Conservation (phyloP, 1,140 invertebrate species). For the Heliconius nattereri region DNA sequence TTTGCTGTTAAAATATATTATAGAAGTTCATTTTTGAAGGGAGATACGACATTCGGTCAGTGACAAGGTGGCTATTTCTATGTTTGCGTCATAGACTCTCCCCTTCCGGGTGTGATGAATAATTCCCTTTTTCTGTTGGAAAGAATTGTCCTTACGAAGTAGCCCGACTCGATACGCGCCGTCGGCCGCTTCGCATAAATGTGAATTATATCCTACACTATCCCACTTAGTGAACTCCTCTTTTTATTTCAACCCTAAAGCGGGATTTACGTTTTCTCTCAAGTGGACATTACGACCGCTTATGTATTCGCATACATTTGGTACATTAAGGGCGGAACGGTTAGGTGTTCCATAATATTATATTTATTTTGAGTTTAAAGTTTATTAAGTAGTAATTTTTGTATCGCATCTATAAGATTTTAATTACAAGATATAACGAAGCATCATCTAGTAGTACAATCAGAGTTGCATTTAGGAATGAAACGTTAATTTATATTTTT, state of each 20-base stretch:
- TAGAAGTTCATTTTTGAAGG: background rate
- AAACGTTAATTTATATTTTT: background rate
- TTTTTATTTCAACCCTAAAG: constrained; percentile 73
- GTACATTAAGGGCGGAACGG: constrained; percentile 39
- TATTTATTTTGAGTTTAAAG: background rate
- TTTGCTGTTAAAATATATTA: constrained; percentile 23
- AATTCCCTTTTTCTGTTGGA: constrained; percentile 78
- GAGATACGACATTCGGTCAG: constrained; percentile 38
- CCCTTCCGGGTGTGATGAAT: constrained; percentile 81
- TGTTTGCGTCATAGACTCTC: constrained; percentile 79
- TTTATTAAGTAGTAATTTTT: background rate
- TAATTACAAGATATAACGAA: too few relatives aligned
- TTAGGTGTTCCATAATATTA: constrained; percentile 6
- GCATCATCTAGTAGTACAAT: too few relatives aligned
- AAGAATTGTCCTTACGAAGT: constrained; percentile 78
- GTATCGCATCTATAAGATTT: background rate
- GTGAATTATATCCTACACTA: constrained; percentile 75
- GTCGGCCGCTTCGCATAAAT: constrained; percentile 72
- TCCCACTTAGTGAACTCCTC: constrained; percentile 69
- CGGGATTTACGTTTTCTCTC: constrained; percentile 68
- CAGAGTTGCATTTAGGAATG: too few relatives aligned
- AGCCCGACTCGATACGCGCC: constrained; percentile 75
- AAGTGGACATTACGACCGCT: constrained; percentile 59
- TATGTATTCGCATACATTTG: constrained; percentile 47
- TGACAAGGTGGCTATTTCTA: constrained; percentile 72